phyloP scores from a whole-genome alignment of 92 coral and sea anemone genomes.

The Siderastrea siderea region DNA sequence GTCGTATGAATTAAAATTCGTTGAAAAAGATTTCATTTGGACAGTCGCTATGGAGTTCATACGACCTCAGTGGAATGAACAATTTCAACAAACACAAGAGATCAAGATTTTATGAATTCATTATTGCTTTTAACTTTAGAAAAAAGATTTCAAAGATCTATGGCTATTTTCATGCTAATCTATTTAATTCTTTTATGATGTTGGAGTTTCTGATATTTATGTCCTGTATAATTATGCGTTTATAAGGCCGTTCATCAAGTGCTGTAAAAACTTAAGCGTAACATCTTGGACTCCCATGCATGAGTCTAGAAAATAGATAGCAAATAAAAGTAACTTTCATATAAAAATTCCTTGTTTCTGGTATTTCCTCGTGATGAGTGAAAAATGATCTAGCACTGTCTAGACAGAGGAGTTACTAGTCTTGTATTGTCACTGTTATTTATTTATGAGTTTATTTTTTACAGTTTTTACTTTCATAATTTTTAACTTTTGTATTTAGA shows the following conservation, averaged over 20 bases:
- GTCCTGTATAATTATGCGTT: not conserved
- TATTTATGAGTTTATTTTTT: no score
- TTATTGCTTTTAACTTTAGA: not conserved
- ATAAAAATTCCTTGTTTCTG: no score
- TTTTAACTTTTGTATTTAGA: no score
- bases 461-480: no score
- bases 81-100: not conserved
- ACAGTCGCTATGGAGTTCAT: conserved; percentile 31
- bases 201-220: not conserved
- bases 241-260: no score
- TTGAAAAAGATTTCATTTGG: no score
- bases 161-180: not conserved
- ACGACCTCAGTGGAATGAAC: conserved; percentile 18
- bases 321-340: no score
- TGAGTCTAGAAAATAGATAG: not conserved
- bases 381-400: not conserved
- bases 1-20: conserved; percentile 1
- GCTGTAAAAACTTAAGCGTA: no score
- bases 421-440: no score
- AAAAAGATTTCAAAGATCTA: not conserved
- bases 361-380: not conserved
- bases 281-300: no score
- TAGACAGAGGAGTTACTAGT: not conserved
- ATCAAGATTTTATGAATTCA: not conserved
- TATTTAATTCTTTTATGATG: not conserved